phyloP scores from a whole-genome alignment of 2,888 invertebrate genomes.

The Serripes groenlandicus region DNA sequence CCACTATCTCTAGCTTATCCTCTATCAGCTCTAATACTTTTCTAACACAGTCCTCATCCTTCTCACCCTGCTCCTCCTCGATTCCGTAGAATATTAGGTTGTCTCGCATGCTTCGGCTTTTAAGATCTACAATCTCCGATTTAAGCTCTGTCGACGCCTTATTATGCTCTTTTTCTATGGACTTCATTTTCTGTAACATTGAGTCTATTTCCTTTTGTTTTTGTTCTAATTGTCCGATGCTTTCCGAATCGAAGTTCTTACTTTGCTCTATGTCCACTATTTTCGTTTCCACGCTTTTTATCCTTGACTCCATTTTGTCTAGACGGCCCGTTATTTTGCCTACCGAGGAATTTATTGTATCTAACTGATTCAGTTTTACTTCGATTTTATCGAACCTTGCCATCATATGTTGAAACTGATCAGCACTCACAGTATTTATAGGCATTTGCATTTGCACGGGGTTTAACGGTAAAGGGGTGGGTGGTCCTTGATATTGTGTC shows the following conservation, averaged over 20 bases:
- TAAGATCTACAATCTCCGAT: not conserved
- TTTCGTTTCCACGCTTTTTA: not conserved
- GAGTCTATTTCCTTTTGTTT: constrained; percentile 17
- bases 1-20: not conserved
- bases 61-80: not conserved
- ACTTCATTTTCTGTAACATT: constrained; percentile 8
- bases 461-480: too few species aligned
- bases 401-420: not conserved
- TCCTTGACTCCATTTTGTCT: not conserved
- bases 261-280: not conserved
- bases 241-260: not conserved
- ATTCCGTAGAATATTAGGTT: constrained; percentile 3
- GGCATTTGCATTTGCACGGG: too few species aligned
- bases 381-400: not conserved
- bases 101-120: constrained; percentile 1
- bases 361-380: not conserved
- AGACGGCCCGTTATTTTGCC: not conserved
- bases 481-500: too few species aligned
- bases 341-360: not conserved
- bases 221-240: not conserved
- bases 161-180: not conserved
- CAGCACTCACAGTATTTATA: not conserved
- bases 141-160: not conserved
- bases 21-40: constrained; percentile 1
- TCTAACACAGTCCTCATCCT: constrained; percentile 18